Conservation (phyloP, 2,888 invertebrate species). For the Abrostola tripartita region DNA sequence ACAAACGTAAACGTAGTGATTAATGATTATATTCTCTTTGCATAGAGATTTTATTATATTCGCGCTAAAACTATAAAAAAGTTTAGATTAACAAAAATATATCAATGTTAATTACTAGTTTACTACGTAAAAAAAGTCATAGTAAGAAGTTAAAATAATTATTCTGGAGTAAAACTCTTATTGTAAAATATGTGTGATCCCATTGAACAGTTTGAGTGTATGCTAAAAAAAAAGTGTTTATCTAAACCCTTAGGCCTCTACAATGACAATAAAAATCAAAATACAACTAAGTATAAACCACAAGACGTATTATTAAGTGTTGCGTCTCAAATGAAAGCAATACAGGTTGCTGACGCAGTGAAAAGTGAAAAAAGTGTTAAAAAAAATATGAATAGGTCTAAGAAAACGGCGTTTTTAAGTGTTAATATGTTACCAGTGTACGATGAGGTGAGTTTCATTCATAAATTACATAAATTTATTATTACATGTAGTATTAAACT, state of each 20-base stretch:
- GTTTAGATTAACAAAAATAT: too few species aligned
- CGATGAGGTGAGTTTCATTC: slow-evolving; percentile 56
- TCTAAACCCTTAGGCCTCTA: slow-evolving; percentile 62
- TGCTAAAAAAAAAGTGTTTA: slow-evolving; percentile 57
- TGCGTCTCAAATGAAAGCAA: slow-evolving; percentile 71
- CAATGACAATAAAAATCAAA: slow-evolving; percentile 37
- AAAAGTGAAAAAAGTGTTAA: slow-evolving; percentile 36
- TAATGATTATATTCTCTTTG: too few species aligned
- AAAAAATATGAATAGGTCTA: slow-evolving; percentile 49
- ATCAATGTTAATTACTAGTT: too few species aligned
- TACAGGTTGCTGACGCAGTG: slow-evolving; percentile 70
- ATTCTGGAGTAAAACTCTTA: too few species aligned
- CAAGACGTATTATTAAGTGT: slow-evolving; percentile 72
- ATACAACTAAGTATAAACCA: slow-evolving; percentile 46
- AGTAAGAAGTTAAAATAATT: too few species aligned
- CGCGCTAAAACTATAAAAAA: too few species aligned
- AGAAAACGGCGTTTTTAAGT: slow-evolving; percentile 61
- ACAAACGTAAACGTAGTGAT: too few species aligned
- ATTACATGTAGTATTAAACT: not conserved
- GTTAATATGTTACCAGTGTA: slow-evolving; percentile 63
- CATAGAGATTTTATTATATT: too few species aligned
- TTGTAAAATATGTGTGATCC: slow-evolving; percentile 37
- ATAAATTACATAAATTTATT: not conserved
- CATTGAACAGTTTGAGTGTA: slow-evolving; percentile 61
- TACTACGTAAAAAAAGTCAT: too few species aligned